These are phyloP conservation scores for Rhodophaea formosa DNA, from an alignment of 2,888 invertebrate genomes.

Conservation along the genomic window DNA sequence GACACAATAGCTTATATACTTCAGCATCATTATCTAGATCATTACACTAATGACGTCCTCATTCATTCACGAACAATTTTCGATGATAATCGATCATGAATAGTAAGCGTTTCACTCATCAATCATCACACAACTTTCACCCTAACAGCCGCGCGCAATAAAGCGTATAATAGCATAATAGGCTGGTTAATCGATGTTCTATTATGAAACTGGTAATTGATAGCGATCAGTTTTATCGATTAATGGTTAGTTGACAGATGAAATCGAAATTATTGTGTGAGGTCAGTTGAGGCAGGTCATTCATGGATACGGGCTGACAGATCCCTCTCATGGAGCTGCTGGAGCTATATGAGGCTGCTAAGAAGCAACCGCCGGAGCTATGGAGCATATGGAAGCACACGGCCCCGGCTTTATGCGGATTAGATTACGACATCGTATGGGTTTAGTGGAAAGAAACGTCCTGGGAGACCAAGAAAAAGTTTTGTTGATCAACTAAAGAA, in stretches of 20 bases:
- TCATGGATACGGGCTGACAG: background rate
- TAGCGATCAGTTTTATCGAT: slow-evolving; percentile 31
- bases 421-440: no score
- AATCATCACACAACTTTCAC: slow-evolving; percentile 55
- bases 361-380: no score
- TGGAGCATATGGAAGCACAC: no score
- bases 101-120: slow-evolving; percentile 49
- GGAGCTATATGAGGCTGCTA: no score
- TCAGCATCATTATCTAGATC: slow-evolving; percentile 12
- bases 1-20: slow-evolving; percentile 9
- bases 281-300: background rate
- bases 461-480: no score
- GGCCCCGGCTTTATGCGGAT: no score
- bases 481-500: no score
- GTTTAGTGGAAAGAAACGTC: no score
- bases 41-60: slow-evolving; percentile 45
- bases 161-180: slow-evolving; percentile 51
- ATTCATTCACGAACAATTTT: slow-evolving; percentile 32
- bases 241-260: slow-evolving; percentile 38
- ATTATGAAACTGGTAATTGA: slow-evolving; percentile 50
- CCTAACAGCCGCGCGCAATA: slow-evolving; percentile 52
- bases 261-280: slow-evolving; percentile 40
- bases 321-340: no score
- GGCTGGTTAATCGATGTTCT: slow-evolving; percentile 30
- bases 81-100: slow-evolving; percentile 30